Evolutionary conservation across 2,113 vertebrate species (phyloP).

Genomic region (Seriola dumerili): DNA sequence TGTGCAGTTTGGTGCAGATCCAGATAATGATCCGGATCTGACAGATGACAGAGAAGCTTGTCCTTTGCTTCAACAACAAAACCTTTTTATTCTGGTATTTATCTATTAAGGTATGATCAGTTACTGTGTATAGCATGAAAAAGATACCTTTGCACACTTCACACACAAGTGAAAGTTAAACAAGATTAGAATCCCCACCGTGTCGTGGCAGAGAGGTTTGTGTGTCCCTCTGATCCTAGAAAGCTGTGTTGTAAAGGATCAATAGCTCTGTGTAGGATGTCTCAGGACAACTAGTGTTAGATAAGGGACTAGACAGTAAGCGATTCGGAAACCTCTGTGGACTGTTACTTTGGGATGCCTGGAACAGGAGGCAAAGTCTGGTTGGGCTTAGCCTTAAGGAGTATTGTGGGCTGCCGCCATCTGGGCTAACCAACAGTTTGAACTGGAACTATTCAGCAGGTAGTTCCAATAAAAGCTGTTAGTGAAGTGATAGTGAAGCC

Average conservation of each 20-base stretch:
- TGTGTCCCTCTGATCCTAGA: background rate
- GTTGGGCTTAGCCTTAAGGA: background rate
- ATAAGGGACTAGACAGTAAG: slow-evolving; percentile 1
- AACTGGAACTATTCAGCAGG: background rate
- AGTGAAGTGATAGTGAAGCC: background rate
- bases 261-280: background rate
- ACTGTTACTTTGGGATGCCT: slow-evolving; percentile 2
- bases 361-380: background rate
- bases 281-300: slow-evolving; percentile 9
- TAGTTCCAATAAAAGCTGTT: background rate
- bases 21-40: too few relatives aligned
- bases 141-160: too few relatives aligned
- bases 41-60: too few relatives aligned
- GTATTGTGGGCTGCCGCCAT: background rate
- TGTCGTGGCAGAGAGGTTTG: background rate
- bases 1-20: too few relatives aligned
- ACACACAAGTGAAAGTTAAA: background rate
- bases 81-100: background rate
- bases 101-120: background rate
- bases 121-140: background rate
- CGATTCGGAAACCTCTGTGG: slow-evolving; percentile 8
- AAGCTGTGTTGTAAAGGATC: background rate
- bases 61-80: background rate
- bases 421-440: background rate
- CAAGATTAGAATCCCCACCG: background rate